Evolutionary conservation across 2,888 invertebrate species (phyloP), one percentile per base, ranked within the genome.

Genomic region (Meghimatium bilineatum): DNA sequence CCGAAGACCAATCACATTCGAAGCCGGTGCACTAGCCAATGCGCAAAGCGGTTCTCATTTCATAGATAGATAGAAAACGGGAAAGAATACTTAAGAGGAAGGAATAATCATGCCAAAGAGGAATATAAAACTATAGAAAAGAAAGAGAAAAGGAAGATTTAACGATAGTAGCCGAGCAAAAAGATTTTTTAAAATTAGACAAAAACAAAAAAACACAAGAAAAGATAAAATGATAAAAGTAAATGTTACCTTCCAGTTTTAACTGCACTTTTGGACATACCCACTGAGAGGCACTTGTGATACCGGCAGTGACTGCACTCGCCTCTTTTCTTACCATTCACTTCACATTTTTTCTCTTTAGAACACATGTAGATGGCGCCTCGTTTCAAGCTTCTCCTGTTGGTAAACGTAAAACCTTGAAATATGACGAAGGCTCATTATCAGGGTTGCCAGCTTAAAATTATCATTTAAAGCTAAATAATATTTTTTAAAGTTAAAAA

Each of bases 321-420:
- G 1, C 63, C 63, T 34, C 80, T n/a, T 29, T 75, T 76, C 60
- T 63, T 66, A 23, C 74, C 74, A 12, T 17, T 44, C 32, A 90
- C 88, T 34, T 86, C 85, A 86, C 91, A 91, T 36, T 85, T 82
- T 38, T 86, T 87, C 29, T 87, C 84, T 20, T 89, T 89, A 26
- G 80, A 74, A 86, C 92, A 92, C 80, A 88, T 87, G 82, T 91
- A 92, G 29, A 87, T 86, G 23, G 86, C 87, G n/a, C 89, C 89
- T 56, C 91, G 88, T 79, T 91, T 89, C 60, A 92, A 84, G 85
- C 90, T 91, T 44, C 92, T 85, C 26, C 92, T 87, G 88, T 92
- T 92, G 86, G 91, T 23, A 20, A 56, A 44, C 5, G 44, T 44
- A 44, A 8, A 12, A 92, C 29, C 91, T 92, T 36, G 17, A 20